Evolutionary conservation across 2,113 vertebrate species (phyloP).

Genomic region (crab-eating macaque (Macaca fascicularis)): T2T-MFA8v1.1 NC_088389.1:63615001-63615500

Average conservation of each 20-base stretch:
- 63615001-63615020: neutral
- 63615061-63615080: neutral
- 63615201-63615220: neutral
- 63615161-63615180: neutral
- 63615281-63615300: neutral
- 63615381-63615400: too few relatives aligned
- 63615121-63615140: slow-evolving; percentile 24
- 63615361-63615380: too few relatives aligned
- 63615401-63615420: too few relatives aligned
- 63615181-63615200: neutral
- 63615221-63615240: neutral
- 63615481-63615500: too few relatives aligned
- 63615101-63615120: slow-evolving; percentile 1
- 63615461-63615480: too few relatives aligned
- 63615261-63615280: neutral
- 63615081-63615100: neutral
- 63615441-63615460: too few relatives aligned
- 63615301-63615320: neutral
- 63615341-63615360: too few relatives aligned
- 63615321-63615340: too few relatives aligned
- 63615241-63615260: neutral
- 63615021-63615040: neutral
- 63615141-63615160: slow-evolving; percentile 26
- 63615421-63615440: too few relatives aligned
- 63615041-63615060: slow-evolving; percentile 25